Evolutionary conservation across 2,113 vertebrate species (phyloP).

Genomic region (Bettongia penicillata): DNA sequence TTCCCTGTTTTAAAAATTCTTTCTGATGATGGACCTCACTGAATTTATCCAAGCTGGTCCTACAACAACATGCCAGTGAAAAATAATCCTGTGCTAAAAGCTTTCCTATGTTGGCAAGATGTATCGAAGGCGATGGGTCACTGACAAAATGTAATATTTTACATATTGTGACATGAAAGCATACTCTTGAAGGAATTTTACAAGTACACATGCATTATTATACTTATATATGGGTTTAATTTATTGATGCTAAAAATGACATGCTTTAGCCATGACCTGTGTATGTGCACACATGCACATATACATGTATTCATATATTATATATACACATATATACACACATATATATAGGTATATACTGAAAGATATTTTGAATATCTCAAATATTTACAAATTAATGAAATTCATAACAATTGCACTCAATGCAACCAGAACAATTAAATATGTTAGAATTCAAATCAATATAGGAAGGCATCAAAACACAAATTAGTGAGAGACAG

Average conservation of each 20-base stretch:
- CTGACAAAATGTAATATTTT: background rate
- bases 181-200: background rate
- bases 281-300: no score
- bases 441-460: background rate
- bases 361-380: background rate
- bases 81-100: background rate
- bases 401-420: slow-evolving; percentile 15
- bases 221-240: background rate
- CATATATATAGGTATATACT: background rate
- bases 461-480: background rate
- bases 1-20: background rate
- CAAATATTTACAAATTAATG: slow-evolving; percentile 21
- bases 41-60: background rate
- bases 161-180: background rate
- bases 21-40: background rate
- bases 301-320: no score
- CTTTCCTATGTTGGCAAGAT: background rate
- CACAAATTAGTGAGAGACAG: background rate
- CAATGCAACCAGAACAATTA: background rate
- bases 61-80: background rate
- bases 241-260: background rate
- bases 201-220: background rate
- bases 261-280: background rate
- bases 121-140: background rate
- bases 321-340: background rate